Evolutionary conservation across 1,140 invertebrate genomes (phyloP).

Genomic region (Anastrepha obliqua): DNA sequence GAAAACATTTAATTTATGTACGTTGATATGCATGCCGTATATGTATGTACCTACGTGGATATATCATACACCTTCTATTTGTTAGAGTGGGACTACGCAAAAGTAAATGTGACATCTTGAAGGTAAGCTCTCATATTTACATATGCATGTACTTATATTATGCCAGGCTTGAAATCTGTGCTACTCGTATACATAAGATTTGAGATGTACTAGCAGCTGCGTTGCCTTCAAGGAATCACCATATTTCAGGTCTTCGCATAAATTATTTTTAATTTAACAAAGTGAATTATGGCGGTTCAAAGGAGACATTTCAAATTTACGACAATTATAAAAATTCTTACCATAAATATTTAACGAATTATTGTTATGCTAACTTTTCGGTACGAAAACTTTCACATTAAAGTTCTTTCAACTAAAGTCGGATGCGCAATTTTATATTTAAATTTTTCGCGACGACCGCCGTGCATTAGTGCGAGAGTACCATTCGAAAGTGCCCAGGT

Average conservation of each 20-base stretch:
- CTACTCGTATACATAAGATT: background rate
- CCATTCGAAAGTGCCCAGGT: no score
- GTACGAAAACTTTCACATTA: no score
- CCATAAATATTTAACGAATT: background rate
- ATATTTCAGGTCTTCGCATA: slow-evolving; percentile 17
- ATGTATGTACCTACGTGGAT: background rate
- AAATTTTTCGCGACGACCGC: no score
- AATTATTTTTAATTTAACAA: slow-evolving; percentile 19
- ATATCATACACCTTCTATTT: background rate
- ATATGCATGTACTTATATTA: background rate
- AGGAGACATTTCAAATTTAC: background rate
- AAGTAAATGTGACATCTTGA: slow-evolving; percentile 30
- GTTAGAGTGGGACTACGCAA: background rate
- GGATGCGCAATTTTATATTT: no score
- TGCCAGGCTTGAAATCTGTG: slow-evolving; percentile 11
- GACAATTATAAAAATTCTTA: background rate
- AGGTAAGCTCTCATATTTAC: slow-evolving; percentile 1
- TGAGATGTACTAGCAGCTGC: background rate
- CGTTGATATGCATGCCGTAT: background rate
- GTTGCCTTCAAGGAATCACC: background rate
- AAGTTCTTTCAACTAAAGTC: no score
- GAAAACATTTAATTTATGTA: slow-evolving; percentile 30
- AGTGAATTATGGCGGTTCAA: slow-evolving; percentile 25
- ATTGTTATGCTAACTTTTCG: background rate
- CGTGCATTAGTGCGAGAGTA: no score